Percentiles rank a stretch among this genome's conserved stretches.
Conservation (phyloP, 2,797 vertebrate genomes). For the Synanceia verrucosa region DNA sequence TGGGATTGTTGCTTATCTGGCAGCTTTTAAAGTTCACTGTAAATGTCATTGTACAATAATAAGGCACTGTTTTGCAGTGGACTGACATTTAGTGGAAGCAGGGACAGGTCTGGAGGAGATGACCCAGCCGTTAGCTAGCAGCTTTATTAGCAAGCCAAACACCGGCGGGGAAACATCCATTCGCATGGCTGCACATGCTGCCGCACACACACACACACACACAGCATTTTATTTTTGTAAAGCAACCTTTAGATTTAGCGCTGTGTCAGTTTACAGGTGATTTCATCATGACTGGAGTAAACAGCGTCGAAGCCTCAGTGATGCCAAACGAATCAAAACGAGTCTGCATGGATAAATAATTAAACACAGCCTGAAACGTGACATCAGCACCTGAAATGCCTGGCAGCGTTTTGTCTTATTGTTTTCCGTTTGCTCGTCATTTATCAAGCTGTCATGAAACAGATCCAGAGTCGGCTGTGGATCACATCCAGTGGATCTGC, state of each 20-base stretch:
- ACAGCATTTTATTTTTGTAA: conserved; percentile 40
- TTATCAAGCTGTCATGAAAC: conserved; percentile 21
- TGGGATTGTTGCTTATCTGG: conserved; percentile 79
- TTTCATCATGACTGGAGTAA: conserved; percentile 28
- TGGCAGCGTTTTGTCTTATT: background rate
- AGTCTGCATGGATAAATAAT: background rate
- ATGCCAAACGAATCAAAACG: background rate
- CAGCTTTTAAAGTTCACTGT: conserved; percentile 85
- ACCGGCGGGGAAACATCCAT: conserved; percentile 1
- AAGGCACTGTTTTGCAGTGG: conserved; percentile 74
- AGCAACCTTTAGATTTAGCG: conserved; percentile 37
- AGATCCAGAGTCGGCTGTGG: background rate
- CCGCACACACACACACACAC: conserved; percentile 4
- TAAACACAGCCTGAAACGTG: background rate
- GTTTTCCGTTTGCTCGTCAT: background rate
- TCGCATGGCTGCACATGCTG: background rate
- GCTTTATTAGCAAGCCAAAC: conserved; percentile 67
- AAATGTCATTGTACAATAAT: conserved; percentile 87
- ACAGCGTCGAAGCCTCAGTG: background rate
- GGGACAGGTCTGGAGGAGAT: conserved; percentile 62
- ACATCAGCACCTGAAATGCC: background rate
- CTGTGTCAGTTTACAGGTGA: background rate
- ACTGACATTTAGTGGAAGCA: conserved; percentile 81
- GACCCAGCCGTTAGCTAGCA: conserved; percentile 61
- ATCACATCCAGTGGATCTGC: conserved; percentile 11